Evolutionary conservation across 2,888 invertebrate genomes (phyloP), one percentile per base, ranked within the genome.

Genomic region (Drosophila longiperda): DNA sequence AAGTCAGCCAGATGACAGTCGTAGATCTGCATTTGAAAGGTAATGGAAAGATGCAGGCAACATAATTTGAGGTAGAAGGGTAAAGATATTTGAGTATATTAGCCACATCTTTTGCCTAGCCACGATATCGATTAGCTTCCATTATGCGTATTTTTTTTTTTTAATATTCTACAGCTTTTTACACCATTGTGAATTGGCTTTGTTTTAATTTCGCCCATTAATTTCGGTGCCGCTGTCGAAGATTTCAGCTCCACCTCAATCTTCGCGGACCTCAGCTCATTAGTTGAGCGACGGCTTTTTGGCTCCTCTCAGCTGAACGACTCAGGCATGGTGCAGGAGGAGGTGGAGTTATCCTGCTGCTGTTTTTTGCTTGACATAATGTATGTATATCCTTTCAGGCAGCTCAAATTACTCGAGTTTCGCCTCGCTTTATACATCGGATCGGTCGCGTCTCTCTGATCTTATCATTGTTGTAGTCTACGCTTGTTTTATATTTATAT

Each of bases 381-480:
- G 33, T 52, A 40, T 67, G 61, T 73, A 83, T 82, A 86, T 83
- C 83, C 87, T 82, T 82, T 85, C 73, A 78, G 67, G 60, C 72
- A 38, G 73, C 83, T 82, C 82, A 69, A 75, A 68, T 82, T 86
- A 86, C 82, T 57, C 66, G 58, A 77, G 62, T 59, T 62, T 75
- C 65, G 63, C 69, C 74, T 74, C 64, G 67, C 74, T 61, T 67
- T 63, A 62, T 75, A 57, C 64, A 73, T 78, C 75, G 75, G 38
- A 70, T 78, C 75, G 79, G 78, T 64, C 66, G 75, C 72, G 54
- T 64, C 52, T 74, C 77, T 80, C 77, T 66, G 80, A 80, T 80
- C 80, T 80, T 80, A 76, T 68, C 38, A 45, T 64, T 55, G 59
- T 62, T 66, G 79, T 74, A 79, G 70, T 87, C 70, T 75, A 83